Conservation (phyloP, 1,140 invertebrate species). For the Neoseiulus cucumeris region DNA sequence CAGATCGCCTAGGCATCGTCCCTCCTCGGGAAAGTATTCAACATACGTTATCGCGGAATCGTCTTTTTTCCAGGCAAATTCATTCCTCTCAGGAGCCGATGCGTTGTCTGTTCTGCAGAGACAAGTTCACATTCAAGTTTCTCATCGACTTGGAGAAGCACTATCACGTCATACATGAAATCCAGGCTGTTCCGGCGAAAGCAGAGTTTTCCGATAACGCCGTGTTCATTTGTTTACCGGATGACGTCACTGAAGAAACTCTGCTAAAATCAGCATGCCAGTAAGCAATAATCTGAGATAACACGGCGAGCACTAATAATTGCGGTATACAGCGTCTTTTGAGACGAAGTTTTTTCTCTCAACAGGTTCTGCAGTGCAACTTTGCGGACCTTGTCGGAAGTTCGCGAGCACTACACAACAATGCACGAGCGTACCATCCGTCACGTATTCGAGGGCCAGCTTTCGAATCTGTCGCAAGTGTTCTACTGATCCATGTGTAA, state of each 20-base stretch:
- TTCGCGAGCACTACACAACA: slow-evolving; percentile 20
- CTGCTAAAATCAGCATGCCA: slow-evolving; percentile 21
- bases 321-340: neutral
- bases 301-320: neutral
- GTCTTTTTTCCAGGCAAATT: neutral
- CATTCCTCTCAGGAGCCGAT: slow-evolving; percentile 11
- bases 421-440: slow-evolving; percentile 20
- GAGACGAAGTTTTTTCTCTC: neutral
- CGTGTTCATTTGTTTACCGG: slow-evolving; percentile 22
- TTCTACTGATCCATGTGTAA: slow-evolving; percentile 21
- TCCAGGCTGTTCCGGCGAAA: slow-evolving; percentile 18
- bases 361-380: slow-evolving; percentile 19
- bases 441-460: slow-evolving; percentile 17
- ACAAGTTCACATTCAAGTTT: slow-evolving; percentile 19
- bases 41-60: too few species aligned
- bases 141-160: slow-evolving; percentile 23
- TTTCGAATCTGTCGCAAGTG: slow-evolving; percentile 17
- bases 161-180: slow-evolving; percentile 21
- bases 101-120: slow-evolving; percentile 20
- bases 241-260: slow-evolving; percentile 17
- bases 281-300: neutral
- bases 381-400: slow-evolving; percentile 19
- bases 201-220: slow-evolving; percentile 23
- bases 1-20: too few species aligned
- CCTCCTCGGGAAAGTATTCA: too few species aligned